Percentiles rank a stretch among this genome's conserved stretches.
phyloP scores from a whole-genome alignment of 2,888 invertebrate genomes.

The Parnassius smintheus region DNA sequence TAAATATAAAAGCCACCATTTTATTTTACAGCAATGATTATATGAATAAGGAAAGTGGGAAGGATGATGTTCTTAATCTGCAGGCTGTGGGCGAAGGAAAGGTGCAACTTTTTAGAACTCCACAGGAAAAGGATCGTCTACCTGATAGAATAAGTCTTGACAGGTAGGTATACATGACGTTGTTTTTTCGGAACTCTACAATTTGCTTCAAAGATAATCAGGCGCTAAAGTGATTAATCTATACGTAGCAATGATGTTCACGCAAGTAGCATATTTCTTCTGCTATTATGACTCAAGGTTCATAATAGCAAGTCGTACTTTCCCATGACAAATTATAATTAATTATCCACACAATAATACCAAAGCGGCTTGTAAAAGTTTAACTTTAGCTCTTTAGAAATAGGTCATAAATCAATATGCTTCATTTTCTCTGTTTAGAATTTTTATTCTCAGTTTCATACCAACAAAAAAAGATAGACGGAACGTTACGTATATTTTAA shows the following conservation, averaged over 20 bases:
- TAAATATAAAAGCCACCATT: neutral
- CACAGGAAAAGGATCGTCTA: slow-evolving; percentile 89
- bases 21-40: slow-evolving; percentile 38
- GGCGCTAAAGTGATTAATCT: too few species aligned
- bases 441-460: neutral
- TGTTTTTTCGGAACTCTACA: too few species aligned
- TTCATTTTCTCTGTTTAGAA: neutral
- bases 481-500: too few species aligned
- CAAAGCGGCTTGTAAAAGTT: too few species aligned
- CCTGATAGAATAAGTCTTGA: slow-evolving; percentile 95
- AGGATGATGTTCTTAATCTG: slow-evolving; percentile 67
- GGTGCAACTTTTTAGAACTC: slow-evolving; percentile 85
- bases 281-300: too few species aligned
- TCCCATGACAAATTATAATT: too few species aligned
- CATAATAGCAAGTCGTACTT: too few species aligned
- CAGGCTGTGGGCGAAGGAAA: slow-evolving; percentile 84
- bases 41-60: slow-evolving; percentile 53
- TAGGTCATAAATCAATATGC: neutral
- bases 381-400: neutral
- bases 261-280: too few species aligned
- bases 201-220: too few species aligned
- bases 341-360: too few species aligned
- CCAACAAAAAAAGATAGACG: too few species aligned
- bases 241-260: too few species aligned
- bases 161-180: slow-evolving; percentile 63